Evolutionary conservation across 2,797 vertebrate species (phyloP).

Genomic region (Botia kubotai): DNA sequence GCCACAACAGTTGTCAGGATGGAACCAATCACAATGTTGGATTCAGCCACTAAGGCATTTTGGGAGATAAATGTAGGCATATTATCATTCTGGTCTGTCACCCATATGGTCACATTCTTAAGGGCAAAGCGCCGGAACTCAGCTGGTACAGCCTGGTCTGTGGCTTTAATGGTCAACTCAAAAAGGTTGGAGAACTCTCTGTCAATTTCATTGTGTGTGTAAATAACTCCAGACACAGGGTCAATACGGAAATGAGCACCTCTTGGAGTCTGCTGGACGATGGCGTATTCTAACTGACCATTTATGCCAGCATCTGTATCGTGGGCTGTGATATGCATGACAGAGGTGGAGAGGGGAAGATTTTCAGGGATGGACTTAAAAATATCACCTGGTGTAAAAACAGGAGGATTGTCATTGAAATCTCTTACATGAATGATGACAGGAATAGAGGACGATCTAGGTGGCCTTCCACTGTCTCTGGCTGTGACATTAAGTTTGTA

Average conservation of each 20-base stretch:
- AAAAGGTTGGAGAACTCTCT: constrained; percentile 95
- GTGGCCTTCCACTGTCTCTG: constrained; percentile 90
- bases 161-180: constrained; percentile 93
- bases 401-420: constrained; percentile 95
- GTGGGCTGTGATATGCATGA: constrained; percentile 88
- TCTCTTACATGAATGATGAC: constrained; percentile 93
- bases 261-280: constrained; percentile 91
- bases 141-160: constrained; percentile 89
- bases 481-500: constrained; percentile 95
- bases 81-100: constrained; percentile 95
- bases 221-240: constrained; percentile 84
- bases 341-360: constrained; percentile 87
- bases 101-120: constrained; percentile 95
- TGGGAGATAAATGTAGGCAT: constrained; percentile 90
- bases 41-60: constrained; percentile 91
- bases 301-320: constrained; percentile 98
- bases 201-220: constrained; percentile 89
- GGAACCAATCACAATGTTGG: constrained; percentile 89
- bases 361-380: constrained; percentile 97
- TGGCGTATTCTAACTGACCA: constrained; percentile 89
- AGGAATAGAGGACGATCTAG: constrained; percentile 90
- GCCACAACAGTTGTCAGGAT: constrained; percentile 91
- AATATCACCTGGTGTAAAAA: constrained; percentile 91
- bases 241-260: constrained; percentile 92
- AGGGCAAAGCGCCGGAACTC: constrained; percentile 90